Evolutionary conservation across 2,888 invertebrate genomes (phyloP), one percentile per base, ranked within the genome.

Genomic region (Platypus cylindrus): DNA sequence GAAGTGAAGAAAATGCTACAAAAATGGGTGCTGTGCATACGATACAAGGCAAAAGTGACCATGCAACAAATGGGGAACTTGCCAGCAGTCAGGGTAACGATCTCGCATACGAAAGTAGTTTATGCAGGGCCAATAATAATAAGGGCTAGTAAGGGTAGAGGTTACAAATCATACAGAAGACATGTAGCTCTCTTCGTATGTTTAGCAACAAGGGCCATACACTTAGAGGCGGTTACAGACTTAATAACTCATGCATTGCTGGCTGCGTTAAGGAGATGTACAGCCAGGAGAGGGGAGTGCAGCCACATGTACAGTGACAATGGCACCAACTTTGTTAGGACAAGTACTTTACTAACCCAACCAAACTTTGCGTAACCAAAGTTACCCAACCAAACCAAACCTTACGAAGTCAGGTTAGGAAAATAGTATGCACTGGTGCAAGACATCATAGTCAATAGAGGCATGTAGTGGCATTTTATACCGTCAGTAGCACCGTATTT

Each of bases 61-160:
- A 31, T 14, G 7, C 36, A 20, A 8, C 30, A 34, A 17, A 45
- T 44, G 45, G 41, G 40, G 3, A 37, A 40, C 18, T 26, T 46
- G 24, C 42, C 45, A 4, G 4, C 7, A 8, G 17, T 18, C 7
- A 24, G 41, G 27, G 17, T 45, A 20, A 20, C n/a, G n/a, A n/a
- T n/a, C n/a, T n/a, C n/a, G n/a, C n/a, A n/a, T n/a, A 20, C 20
- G 9, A 47, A 45, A 5, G 27, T 46, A 12, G 49, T 47, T 26
- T 48, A 46, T 26, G 43, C 43, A 5, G 48, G 49, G 8, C 43
- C 43, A 1, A 26, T 45, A n/a, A 9, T 35, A 8, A 24, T 45
- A 2, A 42, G 39, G 17, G 36, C 38, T 17, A n/a, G 33, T 7
- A 28, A 30, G 2, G 39, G 37, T 18, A 32, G 45, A 9, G 38